Base-by-base conservation (phyloP, 2,113 vertebrate species). In the Synodontis membranacea region DNA sequence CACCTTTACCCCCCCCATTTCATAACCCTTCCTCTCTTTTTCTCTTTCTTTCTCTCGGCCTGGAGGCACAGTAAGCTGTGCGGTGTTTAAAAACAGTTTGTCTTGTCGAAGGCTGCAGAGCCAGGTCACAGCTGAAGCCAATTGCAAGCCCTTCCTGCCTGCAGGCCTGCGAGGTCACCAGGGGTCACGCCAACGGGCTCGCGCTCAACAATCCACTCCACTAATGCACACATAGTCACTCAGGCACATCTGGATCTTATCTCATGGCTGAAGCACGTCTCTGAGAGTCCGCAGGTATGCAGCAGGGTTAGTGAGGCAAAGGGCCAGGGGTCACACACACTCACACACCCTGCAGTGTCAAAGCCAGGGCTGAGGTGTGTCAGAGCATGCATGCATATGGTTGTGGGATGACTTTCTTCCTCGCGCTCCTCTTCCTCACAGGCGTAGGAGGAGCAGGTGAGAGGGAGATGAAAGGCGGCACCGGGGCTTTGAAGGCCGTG, bases 201-300 rank as follows among this genome's bases (percentile, higher is more conserved):
- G 79, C 66, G 90, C 89, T 93, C 93, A 93, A 68, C 89, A 90
- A 92, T 92, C 92, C 91, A 91, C 93, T 93, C 87, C 68, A 83
- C 91, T 89, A 90, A 68, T 12, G 34, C 84, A 81, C 84, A 76
- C 85, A 14, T 78, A 78, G 84, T 80, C 92, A 87, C 90, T 93
- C 86, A 89, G 91, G 90, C 93, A 95, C 94, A 94, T 95, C 95
- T 95, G 95, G 94, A 93, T 94, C 92, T 93, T 93, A 95, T 95
- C 92, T 89, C 80, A 42, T 28, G 56, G 90, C 88, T 89, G 92
- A 93, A 89, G 92, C 91, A 68, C 90, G 83, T 91, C 91, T 92
- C 91, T 90, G 87, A 79, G 87, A 91, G 91, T 91, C 90, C 89
- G 87, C 91, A 93, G 92, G 91, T 90, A 91, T 66, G 88, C n/a